Evolutionary conservation across 30 jellyfish, hydroid and myxozoan species (phyloP).

Genomic region (Hydractinia echinata): DNA sequence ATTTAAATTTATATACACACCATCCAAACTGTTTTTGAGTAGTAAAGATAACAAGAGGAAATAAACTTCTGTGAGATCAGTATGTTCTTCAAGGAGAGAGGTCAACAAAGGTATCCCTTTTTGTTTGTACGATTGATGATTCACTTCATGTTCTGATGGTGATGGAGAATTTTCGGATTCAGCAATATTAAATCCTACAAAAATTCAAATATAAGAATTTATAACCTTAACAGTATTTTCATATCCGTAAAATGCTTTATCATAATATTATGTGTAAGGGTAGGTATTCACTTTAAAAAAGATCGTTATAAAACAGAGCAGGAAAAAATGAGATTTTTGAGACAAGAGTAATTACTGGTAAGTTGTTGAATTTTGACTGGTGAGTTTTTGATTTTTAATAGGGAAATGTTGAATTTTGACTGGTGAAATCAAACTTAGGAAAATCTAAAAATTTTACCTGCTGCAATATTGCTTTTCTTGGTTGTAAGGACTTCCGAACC

Average conservation of each 20-base stretch:
- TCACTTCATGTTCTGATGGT: constrained; percentile 51
- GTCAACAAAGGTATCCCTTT: constrained; percentile 82
- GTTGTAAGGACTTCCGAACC: constrained; percentile 54
- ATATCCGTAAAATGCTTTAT: too few species aligned
- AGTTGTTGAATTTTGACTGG: too few species aligned
- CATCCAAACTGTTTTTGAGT: constrained; percentile 56
- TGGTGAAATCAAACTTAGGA: neutral
- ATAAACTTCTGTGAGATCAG: constrained; percentile 63
- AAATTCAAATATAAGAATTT: neutral
- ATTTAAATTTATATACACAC: constrained; percentile 3
- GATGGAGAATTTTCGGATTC: constrained; percentile 38
- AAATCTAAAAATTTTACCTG: constrained; percentile 41
- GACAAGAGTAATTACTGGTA: too few species aligned
- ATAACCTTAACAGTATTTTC: neutral
- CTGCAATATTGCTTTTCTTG: constrained; percentile 61
- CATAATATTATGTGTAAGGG: too few species aligned
- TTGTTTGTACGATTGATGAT: constrained; percentile 61
- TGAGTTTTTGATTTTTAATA: too few species aligned
- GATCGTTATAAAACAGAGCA: too few species aligned
- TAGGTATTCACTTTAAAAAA: too few species aligned
- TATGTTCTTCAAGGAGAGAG: constrained; percentile 71
- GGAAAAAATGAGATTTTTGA: too few species aligned
- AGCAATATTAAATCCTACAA: constrained; percentile 74
- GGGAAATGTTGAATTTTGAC: neutral
- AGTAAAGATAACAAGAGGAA: constrained; percentile 66